Evolutionary conservation across 2,888 invertebrate species (phyloP).

Genomic region (Meteorus colon): DNA sequence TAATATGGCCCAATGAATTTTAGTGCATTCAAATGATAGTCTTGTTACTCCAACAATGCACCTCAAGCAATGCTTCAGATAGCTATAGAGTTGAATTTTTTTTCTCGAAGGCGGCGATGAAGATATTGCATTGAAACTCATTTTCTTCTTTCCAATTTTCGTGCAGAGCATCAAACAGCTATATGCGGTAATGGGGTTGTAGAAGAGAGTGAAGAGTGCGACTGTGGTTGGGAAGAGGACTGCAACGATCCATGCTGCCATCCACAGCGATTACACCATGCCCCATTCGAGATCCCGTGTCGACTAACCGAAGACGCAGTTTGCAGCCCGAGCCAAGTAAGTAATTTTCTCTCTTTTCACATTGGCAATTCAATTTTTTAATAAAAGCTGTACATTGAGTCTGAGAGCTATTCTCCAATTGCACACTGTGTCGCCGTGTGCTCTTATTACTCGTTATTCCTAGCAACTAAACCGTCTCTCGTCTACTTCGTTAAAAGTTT

Average conservation of each 20-base stretch:
- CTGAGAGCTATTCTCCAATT: slow-evolving; percentile 41
- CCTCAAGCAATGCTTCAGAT: no score
- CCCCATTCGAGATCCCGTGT: slow-evolving; percentile 87
- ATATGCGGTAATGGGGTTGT: slow-evolving; percentile 98
- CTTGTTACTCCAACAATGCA: no score
- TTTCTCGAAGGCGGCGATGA: neutral
- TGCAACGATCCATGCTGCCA: slow-evolving; percentile 94
- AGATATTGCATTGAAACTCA: neutral
- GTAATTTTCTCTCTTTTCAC: slow-evolving; percentile 39
- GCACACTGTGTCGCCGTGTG: neutral
- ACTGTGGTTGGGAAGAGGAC: slow-evolving; percentile 98
- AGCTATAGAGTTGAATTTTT: no score
- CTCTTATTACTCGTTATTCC: slow-evolving; percentile 27
- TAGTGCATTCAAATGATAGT: no score
- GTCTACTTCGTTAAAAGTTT: slow-evolving; percentile 16
- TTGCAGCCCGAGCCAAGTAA: slow-evolving; percentile 86
- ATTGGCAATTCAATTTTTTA: slow-evolving; percentile 38
- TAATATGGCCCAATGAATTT: no score
- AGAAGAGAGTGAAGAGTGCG: slow-evolving; percentile 96
- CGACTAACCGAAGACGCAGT: slow-evolving; percentile 85
- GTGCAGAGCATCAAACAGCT: slow-evolving; percentile 88
- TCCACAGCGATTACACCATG: slow-evolving; percentile 87
- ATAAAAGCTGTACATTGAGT: slow-evolving; percentile 18
- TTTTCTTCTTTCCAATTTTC: slow-evolving; percentile 48
- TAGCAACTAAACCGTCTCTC: neutral